phyloP scores from a whole-genome alignment of 2,888 invertebrate species.

The Pteria penguin region DNA sequence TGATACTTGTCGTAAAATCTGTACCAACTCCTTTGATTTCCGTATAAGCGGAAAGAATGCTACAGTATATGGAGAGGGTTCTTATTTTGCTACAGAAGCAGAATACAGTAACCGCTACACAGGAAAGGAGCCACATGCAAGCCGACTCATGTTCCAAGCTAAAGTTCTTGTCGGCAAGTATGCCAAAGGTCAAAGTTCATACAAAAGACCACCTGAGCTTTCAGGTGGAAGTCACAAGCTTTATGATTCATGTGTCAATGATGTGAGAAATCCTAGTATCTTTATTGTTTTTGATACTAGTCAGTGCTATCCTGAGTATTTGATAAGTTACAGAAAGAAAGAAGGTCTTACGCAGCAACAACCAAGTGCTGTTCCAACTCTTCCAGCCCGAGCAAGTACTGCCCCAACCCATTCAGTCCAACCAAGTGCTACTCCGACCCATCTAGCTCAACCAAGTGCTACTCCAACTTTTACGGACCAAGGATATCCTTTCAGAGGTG shows the following conservation, averaged over 20 bases:
- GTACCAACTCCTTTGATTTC: slow-evolving; percentile 64
- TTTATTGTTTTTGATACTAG: slow-evolving; percentile 66
- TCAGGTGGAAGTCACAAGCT: slow-evolving; percentile 47
- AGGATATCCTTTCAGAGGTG: not conserved
- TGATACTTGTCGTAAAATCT: slow-evolving; percentile 59
- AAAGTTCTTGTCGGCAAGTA: slow-evolving; percentile 66
- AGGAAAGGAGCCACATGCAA: not conserved
- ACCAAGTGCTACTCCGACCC: not conserved
- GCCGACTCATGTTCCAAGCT: slow-evolving; percentile 62
- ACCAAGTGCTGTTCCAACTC: not conserved
- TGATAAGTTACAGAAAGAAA: slow-evolving; percentile 52
- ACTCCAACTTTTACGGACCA: not conserved
- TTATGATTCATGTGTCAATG: slow-evolving; percentile 70
- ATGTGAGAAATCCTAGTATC: slow-evolving; percentile 52
- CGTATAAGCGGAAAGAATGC: slow-evolving; percentile 64
- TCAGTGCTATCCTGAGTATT: slow-evolving; percentile 68
- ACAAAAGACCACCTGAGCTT: slow-evolving; percentile 58
- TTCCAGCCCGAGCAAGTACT: not conserved
- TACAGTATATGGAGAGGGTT: slow-evolving; percentile 66
- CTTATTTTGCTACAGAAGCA: slow-evolving; percentile 60
- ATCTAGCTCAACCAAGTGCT: not conserved
- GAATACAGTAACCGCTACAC: slow-evolving; percentile 59
- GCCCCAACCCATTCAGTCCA: not conserved
- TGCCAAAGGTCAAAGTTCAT: slow-evolving; percentile 48
- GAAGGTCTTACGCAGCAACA: not conserved